phyloP scores from a whole-genome alignment of 2,797 vertebrate species.

The Pyrrhura leucotis region DNA sequence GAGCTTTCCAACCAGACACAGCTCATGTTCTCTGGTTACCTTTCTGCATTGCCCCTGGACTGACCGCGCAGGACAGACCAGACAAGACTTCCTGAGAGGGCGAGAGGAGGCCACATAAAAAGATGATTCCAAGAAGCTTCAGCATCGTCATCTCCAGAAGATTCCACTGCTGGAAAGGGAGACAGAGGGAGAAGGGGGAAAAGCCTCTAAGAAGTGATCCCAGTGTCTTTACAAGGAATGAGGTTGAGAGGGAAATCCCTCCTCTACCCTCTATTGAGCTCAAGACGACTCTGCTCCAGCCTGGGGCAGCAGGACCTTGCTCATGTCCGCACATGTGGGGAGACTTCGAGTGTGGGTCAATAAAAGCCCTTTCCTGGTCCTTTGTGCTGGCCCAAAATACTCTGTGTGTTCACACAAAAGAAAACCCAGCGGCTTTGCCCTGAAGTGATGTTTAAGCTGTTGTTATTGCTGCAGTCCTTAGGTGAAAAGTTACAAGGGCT shows the following conservation, averaged over 20 bases:
- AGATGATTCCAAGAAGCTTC: neutral
- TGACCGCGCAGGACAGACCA: neutral
- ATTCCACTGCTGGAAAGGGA: neutral
- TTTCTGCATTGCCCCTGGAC: rapidly evolving
- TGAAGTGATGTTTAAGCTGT: too few relatives aligned
- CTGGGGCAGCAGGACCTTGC: neutral
- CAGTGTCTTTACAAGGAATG: rapidly evolving
- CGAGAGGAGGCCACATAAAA: slow-evolving; percentile 24
- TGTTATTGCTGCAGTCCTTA: neutral
- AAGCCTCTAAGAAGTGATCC: neutral
- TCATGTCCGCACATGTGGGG: rapidly evolving
- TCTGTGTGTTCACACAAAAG: neutral
- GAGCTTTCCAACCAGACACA: neutral
- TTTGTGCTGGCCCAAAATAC: neutral
- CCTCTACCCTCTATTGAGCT: rapidly evolving
- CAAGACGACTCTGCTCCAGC: neutral
- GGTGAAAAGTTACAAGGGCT: rapidly evolving
- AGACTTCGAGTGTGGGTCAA: neutral
- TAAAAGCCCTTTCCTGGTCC: neutral
- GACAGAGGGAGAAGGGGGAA: neutral
- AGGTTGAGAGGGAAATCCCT: rapidly evolving
- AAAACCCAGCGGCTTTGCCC: neutral
- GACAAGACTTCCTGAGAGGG: neutral
- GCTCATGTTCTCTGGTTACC: neutral
- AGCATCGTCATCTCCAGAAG: neutral